A percentile compares a stretch with the other conserved stretches of the same genome.
These are phyloP conservation scores for Odontocolon sp. DNA, from an alignment of 2,888 invertebrate genomes.

Conservation along the genomic window DNA sequence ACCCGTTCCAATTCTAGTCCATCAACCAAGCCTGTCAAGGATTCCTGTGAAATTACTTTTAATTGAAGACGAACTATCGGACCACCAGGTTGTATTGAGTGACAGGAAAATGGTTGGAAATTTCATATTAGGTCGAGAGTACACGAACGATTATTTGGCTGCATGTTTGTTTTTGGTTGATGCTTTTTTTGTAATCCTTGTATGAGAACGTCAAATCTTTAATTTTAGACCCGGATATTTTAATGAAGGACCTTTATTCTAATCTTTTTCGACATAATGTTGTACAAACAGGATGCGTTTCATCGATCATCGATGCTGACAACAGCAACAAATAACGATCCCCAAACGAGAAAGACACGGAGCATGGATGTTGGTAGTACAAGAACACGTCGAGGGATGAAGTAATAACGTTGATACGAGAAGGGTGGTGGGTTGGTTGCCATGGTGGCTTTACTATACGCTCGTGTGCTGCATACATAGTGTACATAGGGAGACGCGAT, in stretches of 20 bases:
- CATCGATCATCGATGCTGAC: too few species aligned
- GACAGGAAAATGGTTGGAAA: not conserved
- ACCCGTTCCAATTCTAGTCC: not conserved
- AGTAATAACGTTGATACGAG: conserved; percentile 69
- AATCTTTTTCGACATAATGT: too few species aligned
- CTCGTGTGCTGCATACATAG: conserved; percentile 55
- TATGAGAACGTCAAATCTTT: too few species aligned
- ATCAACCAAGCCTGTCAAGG: not conserved
- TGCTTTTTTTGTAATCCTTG: too few species aligned
- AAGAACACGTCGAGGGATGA: conserved; percentile 61
- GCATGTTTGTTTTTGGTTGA: too few species aligned
- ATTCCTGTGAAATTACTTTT: conserved; percentile 7
- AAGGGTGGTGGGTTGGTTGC: conserved; percentile 56
- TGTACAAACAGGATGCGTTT: too few species aligned
- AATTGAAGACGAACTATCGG: conserved; percentile 10
- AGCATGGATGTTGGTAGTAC: conserved; percentile 20
- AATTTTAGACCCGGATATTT: too few species aligned
- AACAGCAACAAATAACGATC: too few species aligned
- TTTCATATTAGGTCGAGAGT: not conserved
- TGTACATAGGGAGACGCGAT: conserved; percentile 61
- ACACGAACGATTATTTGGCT: not conserved
- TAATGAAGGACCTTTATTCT: too few species aligned
- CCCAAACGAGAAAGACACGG: conserved; percentile 30
- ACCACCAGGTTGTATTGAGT: conserved; percentile 14
- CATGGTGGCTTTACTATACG: conserved; percentile 60